These are phyloP conservation scores for Silurus glanis DNA, from an alignment of 2,113 vertebrate species.

Conservation along the genomic window DNA sequence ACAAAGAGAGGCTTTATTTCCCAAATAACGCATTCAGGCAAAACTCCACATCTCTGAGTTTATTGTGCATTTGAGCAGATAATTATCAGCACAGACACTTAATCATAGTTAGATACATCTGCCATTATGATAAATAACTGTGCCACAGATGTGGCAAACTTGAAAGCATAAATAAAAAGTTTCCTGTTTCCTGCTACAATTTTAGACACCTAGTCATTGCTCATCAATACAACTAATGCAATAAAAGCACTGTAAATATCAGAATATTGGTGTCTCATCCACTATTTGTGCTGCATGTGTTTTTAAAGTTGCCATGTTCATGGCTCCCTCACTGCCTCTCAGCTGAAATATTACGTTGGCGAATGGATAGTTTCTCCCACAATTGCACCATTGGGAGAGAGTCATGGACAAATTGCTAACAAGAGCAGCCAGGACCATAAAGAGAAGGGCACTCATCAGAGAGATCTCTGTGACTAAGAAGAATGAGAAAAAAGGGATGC, in stretches of 20 bases:
- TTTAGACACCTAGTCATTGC: slow-evolving; percentile 24
- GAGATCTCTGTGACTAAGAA: slow-evolving; percentile 14
- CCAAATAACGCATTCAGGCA: slow-evolving; percentile 32
- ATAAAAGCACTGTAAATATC: slow-evolving; percentile 30
- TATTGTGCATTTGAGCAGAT: not conserved
- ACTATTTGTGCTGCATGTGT: slow-evolving; percentile 13
- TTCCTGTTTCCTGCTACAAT: slow-evolving; percentile 4
- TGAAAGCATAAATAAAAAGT: not conserved
- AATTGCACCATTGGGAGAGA: slow-evolving; percentile 46
- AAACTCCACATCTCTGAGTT: not conserved
- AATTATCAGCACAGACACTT: slow-evolving; percentile 12
- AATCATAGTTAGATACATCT: not conserved
- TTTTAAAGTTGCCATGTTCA: slow-evolving; percentile 39
- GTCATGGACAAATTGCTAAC: slow-evolving; percentile 39
- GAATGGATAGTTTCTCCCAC: slow-evolving; percentile 38
- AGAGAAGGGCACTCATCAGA: slow-evolving; percentile 31
- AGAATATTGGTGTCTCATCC: slow-evolving; percentile 5
- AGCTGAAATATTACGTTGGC: slow-evolving; percentile 47
- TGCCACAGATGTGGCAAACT: not conserved
- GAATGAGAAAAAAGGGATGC: not conserved
- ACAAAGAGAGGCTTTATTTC: slow-evolving; percentile 14
- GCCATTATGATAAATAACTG: not conserved
- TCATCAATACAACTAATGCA: slow-evolving; percentile 22
- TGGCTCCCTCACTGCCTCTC: slow-evolving; percentile 38
- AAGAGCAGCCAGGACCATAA: slow-evolving; percentile 50